Conservation (phyloP, 2,113 vertebrate genomes). For the Dipodomys stephensi region DNA sequence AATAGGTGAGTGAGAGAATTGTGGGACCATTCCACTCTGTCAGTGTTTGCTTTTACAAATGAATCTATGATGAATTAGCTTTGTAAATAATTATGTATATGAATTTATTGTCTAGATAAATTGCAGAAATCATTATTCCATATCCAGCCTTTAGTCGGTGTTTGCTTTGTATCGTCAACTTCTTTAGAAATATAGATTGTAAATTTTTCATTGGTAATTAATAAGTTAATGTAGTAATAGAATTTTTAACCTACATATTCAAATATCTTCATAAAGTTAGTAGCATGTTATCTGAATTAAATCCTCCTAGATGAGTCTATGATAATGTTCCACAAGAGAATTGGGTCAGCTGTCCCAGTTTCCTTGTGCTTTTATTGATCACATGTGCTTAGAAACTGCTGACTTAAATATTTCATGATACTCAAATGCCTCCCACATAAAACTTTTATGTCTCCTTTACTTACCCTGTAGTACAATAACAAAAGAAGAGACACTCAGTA, state of each 20-base stretch:
- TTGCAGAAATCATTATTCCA: slow-evolving; percentile 1
- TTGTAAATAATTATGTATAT: not conserved
- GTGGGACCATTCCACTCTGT: not conserved
- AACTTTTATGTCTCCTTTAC: slow-evolving; percentile 35
- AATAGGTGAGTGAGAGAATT: too few relatives aligned
- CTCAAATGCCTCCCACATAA: not conserved
- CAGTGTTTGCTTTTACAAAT: not conserved
- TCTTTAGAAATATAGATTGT: slow-evolving; percentile 35
- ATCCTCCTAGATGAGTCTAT: not conserved
- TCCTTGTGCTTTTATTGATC: not conserved
- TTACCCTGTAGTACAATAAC: not conserved
- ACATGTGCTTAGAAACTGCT: not conserved
- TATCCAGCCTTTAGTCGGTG: not conserved
- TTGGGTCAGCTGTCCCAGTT: not conserved
- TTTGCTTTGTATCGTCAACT: slow-evolving; percentile 19
- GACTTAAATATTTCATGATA: slow-evolving; percentile 14
- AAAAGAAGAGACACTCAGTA: slow-evolving; percentile 38
- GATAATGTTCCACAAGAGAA: not conserved
- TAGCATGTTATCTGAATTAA: slow-evolving; percentile 21
- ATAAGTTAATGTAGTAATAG: not conserved
- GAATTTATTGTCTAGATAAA: not conserved
- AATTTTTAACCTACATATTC: slow-evolving; percentile 9
- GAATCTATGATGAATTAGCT: not conserved
- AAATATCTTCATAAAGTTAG: slow-evolving; percentile 3
- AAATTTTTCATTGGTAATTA: not conserved